Evolutionary conservation across 2,113 vertebrate species (phyloP).

Genomic region (Scophthalmus maximus): DNA sequence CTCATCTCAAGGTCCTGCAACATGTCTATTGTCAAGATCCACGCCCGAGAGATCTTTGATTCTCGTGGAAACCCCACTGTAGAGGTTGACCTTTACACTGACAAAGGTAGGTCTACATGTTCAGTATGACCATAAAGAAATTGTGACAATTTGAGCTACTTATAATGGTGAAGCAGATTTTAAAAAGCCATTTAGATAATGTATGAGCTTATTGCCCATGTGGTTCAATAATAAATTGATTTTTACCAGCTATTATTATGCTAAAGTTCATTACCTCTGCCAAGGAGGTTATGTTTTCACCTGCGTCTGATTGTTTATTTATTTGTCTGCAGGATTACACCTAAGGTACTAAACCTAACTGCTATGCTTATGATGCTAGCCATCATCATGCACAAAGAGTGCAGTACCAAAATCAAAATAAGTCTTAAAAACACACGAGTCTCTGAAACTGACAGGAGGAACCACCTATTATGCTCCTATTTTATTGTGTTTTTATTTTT

Average conservation of each 20-base stretch:
- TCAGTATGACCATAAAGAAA: too few relatives aligned
- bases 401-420: too few relatives aligned
- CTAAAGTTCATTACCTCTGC: too few relatives aligned
- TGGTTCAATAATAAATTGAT: background rate
- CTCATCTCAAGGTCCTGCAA: slow-evolving; percentile 76
- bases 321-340: background rate
- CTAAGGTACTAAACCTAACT: background rate
- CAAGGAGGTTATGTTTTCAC: background rate
- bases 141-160: background rate
- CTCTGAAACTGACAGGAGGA: too few relatives aligned
- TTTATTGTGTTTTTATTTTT: too few relatives aligned
- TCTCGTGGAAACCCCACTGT: slow-evolving; percentile 98
- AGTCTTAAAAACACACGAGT: too few relatives aligned
- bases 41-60: slow-evolving; percentile 94
- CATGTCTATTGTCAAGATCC: slow-evolving; percentile 93
- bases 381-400: too few relatives aligned
- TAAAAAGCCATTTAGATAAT: background rate
- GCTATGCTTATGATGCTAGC: too few relatives aligned
- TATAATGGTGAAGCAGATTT: background rate
- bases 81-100: slow-evolving; percentile 93
- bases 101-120: slow-evolving; percentile 85
- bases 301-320: background rate
- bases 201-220: background rate
- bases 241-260: too few relatives aligned
- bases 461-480: too few relatives aligned